Conservation (phyloP, 2,888 invertebrate genomes). For the Bombyx huttoni region DNA sequence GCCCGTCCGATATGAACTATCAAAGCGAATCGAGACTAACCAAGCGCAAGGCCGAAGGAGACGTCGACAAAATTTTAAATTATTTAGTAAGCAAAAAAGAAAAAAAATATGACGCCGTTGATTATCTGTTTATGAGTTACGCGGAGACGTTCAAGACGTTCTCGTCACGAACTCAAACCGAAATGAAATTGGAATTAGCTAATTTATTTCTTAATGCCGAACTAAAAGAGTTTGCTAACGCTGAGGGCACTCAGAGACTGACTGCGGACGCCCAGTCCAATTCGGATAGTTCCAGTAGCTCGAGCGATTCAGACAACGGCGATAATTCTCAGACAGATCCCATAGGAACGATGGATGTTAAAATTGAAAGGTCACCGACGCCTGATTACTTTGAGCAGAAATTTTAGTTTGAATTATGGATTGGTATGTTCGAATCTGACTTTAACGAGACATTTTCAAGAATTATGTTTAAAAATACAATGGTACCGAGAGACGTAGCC, state of each 20-base stretch:
- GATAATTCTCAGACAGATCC: not conserved
- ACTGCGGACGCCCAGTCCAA: not conserved
- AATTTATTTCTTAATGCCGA: conserved; percentile 19
- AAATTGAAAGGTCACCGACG: not conserved
- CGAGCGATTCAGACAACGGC: not conserved
- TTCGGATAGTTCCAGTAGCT: not conserved
- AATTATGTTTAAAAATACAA: no score
- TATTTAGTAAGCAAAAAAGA: conserved; percentile 4
- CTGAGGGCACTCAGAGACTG: not conserved
- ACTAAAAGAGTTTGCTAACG: conserved; percentile 4
- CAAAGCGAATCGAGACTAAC: not conserved
- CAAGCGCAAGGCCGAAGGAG: not conserved
- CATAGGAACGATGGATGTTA: not conserved
- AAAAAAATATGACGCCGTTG: conserved; percentile 12
- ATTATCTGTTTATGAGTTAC: conserved; percentile 19
- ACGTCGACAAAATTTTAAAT: conserved; percentile 1
- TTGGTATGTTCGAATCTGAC: not conserved
- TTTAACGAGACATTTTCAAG: no score
- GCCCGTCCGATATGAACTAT: not conserved
- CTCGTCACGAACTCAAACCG: conserved; percentile 11
- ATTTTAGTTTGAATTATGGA: not conserved
- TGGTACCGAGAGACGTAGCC: no score
- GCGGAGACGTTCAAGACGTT: conserved; percentile 19
- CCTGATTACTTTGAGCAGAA: not conserved
- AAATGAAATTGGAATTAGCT: conserved; percentile 19